Evolutionary conservation across 2,797 vertebrate species (phyloP).

Genomic region (Amblyopsis hoosieri): DNA sequence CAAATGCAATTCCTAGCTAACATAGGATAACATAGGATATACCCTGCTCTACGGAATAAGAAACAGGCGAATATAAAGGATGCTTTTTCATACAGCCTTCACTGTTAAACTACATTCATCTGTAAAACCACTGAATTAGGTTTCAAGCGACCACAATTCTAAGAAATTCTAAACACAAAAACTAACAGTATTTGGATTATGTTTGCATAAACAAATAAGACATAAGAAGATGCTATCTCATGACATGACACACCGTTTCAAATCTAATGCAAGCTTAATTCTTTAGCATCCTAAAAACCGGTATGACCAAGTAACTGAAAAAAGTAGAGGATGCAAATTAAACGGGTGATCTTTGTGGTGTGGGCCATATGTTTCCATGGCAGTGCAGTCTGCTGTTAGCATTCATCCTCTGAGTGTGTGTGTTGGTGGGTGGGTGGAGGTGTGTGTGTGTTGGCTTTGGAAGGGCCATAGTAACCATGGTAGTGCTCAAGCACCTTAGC

Average conservation of each 20-base stretch:
- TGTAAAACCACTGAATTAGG: neutral
- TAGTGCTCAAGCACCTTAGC: conserved; percentile 65
- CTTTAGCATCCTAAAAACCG: conserved; percentile 13
- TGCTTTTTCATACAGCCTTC: no score
- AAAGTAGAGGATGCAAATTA: conserved; percentile 41
- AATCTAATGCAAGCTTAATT: conserved; percentile 8
- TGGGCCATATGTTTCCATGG: conserved; percentile 56
- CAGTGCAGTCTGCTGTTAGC: conserved; percentile 25
- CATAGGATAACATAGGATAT: no score
- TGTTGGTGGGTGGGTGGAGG: conserved; percentile 16
- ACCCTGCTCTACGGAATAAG: no score
- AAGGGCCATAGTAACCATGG: conserved; percentile 68
- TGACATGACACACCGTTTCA: conserved; percentile 14
- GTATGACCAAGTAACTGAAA: neutral
- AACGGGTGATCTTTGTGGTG: conserved; percentile 35
- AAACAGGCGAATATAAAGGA: no score
- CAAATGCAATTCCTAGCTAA: no score
- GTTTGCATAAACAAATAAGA: conserved; percentile 10
- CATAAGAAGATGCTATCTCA: conserved; percentile 22
- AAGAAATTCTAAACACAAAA: neutral
- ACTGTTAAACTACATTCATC: neutral
- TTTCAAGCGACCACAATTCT: neutral
- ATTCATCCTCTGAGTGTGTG: conserved; percentile 29
- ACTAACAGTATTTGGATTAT: neutral
- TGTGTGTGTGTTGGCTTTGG: conserved; percentile 28